Base-by-base conservation (phyloP, 2,113 vertebrate species). In the Mesembrinibis cayennensis region DNA sequence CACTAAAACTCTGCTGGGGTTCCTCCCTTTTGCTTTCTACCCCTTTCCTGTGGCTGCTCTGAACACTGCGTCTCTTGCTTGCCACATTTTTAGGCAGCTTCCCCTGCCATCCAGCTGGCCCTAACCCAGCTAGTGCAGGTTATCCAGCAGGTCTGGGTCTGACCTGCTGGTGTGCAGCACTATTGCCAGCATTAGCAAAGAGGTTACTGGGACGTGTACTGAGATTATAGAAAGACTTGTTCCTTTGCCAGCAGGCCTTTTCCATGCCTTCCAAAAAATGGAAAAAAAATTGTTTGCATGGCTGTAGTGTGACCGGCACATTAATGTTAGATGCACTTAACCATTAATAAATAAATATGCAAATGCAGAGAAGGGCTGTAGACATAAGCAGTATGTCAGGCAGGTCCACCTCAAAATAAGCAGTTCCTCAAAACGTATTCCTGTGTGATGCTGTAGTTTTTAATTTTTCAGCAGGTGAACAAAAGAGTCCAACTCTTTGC, bases 41-140 rank as follows among this genome's bases (percentile, higher is more conserved):
- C 6, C 6, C 2, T 3, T 34, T 65, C 12, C n/a, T 0, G 0
- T 10, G 42, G 40, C 12, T 5, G 2, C 45, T 62, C 65, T 2
- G 1, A 84, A 66, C 6, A 30, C 26, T 13, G 12, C 19, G 30
- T 25, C 27, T 82, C 56, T 71, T 74, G n/a, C 52, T 49, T 78
- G 42, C n/a, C 1, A 0, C 78, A 49, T 25, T 62, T 67, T 78
- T 13, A 67, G 36, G 23, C 50, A 13, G 9, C 47, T 74, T 55
- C 11, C 16, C 3, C 3, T 30, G 49, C 32, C 6, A 7, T 42
- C 78, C 53, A 81, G 47, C 61, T 90, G 77, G 70, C 89, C 47
- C 4, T 36, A 50, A 27, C 45, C 40, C 92, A 93, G 47, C 14
- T 27, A 36, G 8, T 9, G 25, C 44, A 66, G 55, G 55, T 59